Evolutionary conservation across 1,140 invertebrate species (phyloP).

Genomic region (Eriocheir sinensis): DNA sequence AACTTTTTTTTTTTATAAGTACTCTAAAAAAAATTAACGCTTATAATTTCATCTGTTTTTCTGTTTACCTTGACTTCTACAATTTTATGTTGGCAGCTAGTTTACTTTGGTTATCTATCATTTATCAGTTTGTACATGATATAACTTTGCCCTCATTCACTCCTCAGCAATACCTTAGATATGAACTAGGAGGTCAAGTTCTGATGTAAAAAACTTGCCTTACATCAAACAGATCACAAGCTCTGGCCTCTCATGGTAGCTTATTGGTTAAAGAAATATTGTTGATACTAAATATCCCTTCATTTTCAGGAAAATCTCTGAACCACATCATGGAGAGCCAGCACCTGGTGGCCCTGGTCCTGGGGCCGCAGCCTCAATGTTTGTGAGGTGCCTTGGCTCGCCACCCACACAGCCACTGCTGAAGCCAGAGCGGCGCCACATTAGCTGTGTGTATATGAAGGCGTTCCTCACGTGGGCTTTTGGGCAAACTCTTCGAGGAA

Average conservation of each 20-base stretch:
- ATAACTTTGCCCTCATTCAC: not conserved
- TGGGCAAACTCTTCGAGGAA: not conserved
- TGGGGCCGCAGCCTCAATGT: constrained; percentile 74
- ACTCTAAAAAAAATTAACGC: too few relatives aligned
- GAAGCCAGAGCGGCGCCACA: not conserved
- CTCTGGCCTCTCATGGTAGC: too few relatives aligned
- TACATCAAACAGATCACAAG: too few relatives aligned
- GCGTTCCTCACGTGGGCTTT: not conserved
- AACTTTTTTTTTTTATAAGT: too few relatives aligned
- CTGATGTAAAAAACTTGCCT: too few relatives aligned
- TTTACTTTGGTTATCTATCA: too few relatives aligned
- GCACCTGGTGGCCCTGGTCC: constrained; percentile 82
- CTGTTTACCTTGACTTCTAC: too few relatives aligned
- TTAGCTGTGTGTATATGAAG: not conserved
- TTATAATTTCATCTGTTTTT: too few relatives aligned
- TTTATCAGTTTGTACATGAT: not conserved
- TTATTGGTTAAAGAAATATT: constrained; percentile 35
- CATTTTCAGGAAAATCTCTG: constrained; percentile 81
- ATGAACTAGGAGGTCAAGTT: too few relatives aligned
- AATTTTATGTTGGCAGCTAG: too few relatives aligned
- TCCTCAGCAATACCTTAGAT: not conserved
- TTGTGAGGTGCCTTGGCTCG: not conserved
- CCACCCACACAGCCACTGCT: not conserved
- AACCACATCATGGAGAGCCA: constrained; percentile 82
- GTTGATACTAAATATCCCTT: not conserved